Evolutionary conservation across 2,113 vertebrate species (phyloP), one percentile per base, ranked within the genome.

Genomic region (Vidua macroura): DNA sequence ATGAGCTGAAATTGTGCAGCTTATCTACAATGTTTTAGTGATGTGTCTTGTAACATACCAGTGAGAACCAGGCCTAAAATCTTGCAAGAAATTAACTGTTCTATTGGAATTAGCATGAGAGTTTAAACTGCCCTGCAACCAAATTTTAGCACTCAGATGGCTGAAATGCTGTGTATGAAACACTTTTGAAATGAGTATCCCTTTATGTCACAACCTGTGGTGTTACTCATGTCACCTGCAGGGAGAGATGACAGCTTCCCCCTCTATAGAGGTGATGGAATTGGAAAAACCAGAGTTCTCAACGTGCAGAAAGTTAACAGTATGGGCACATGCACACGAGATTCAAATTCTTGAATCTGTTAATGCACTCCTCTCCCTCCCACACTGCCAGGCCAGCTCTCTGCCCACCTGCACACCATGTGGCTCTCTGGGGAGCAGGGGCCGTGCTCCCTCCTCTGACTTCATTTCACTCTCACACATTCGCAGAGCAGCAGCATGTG

Each of bases 361-460:
- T 27, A n/a, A 52, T 41, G 6, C 1, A 0, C 62, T 76, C 10
- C 37, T 25, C 24, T 86, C 52, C 72, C 63, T 67, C 23, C 15
- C 55, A 28, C 35, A 0, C 10, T 63, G 81, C n/a, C 68, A 46
- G n/a, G n/a, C 51, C 76, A 69, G n/a, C 44, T 12, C 19, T 23
- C 13, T 68, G 86, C n/a, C 80, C 80, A 91, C 80, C 86, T 96
- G 92, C 83, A 64, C 48, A 15, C 90, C 92, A 96, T 25, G 90
- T 82, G 93, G 60, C 86, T 58, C 19, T 48, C 35, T 1, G 39
- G 80, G 11, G 51, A 90, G 2, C 68, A 33, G 83, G 23, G 46
- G 28, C 27, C 7, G 6, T 23, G 73, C 64, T 11, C 75, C 46
- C 81, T 48, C 21, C 58, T 14, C 73, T 55, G 80, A 16, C 60